Conservation (phyloP, 2,113 vertebrate genomes). For the Danionella cerebrum region DNA sequence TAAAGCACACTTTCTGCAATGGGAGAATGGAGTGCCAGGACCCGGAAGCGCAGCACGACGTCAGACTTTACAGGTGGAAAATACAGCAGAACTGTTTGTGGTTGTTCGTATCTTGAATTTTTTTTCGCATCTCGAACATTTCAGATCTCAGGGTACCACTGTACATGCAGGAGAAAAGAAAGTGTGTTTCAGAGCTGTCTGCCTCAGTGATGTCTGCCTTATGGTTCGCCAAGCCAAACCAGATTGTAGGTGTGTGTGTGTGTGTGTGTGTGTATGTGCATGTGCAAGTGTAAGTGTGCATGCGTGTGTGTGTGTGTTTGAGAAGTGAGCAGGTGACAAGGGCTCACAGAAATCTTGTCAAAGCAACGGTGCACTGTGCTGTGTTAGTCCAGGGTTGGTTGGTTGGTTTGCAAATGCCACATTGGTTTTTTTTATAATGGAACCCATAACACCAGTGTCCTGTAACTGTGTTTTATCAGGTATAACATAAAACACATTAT, state of each 20-base stretch:
- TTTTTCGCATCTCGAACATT: too few relatives aligned
- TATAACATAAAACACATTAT: not conserved
- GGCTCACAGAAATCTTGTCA: not conserved
- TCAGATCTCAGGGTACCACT: too few relatives aligned
- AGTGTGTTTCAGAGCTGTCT: slow-evolving; percentile 18
- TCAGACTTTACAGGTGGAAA: too few relatives aligned
- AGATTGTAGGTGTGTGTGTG: not conserved
- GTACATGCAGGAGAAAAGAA: slow-evolving; percentile 8
- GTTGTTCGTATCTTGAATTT: too few relatives aligned
- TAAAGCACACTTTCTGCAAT: too few relatives aligned
- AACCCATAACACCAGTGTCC: not conserved
- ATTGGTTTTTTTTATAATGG: not conserved
- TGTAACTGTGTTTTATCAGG: not conserved
- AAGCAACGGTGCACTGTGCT: not conserved
- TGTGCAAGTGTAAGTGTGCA: slow-evolving; percentile 1
- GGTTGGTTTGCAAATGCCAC: not conserved
- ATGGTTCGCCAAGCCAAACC: slow-evolving; percentile 6
- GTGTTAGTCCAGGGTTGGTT: not conserved
- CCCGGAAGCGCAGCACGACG: too few relatives aligned
- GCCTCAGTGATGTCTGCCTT: not conserved
- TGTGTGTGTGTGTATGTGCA: slow-evolving; percentile 8
- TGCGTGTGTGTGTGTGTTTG: slow-evolving; percentile 15
- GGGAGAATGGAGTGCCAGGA: too few relatives aligned
- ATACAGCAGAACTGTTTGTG: too few relatives aligned
- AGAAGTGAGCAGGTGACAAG: not conserved